phyloP scores from a whole-genome alignment of 2,888 invertebrate genomes.

The Philereme vetulata region DNA sequence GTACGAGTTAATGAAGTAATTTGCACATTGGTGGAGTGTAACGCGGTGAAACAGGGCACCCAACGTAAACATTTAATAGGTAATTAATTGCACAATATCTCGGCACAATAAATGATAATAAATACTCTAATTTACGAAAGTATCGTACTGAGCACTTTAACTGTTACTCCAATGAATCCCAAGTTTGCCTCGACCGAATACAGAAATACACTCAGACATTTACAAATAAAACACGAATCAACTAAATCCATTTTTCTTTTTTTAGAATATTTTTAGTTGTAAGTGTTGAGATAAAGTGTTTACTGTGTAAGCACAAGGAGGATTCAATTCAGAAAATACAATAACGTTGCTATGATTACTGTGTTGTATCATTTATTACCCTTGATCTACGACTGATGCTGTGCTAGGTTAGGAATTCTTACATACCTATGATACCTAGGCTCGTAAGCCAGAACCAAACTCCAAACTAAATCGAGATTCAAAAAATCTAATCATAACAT shows the following conservation, averaged over 20 bases:
- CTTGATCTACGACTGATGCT: neutral
- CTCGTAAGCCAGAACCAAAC: too few species aligned
- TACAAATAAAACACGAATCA: constrained; percentile 58
- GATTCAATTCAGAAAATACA: constrained; percentile 88
- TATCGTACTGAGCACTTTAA: constrained; percentile 69
- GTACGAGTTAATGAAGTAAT: constrained; percentile 61
- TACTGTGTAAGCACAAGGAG: constrained; percentile 88
- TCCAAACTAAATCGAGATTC: too few species aligned
- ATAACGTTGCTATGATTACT: constrained; percentile 87
- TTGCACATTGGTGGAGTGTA: constrained; percentile 73
- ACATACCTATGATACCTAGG: too few species aligned
- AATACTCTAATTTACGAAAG: constrained; percentile 62
- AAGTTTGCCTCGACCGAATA: constrained; percentile 69
- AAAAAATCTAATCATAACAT: too few species aligned
- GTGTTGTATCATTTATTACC: constrained; percentile 62
- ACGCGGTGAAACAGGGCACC: constrained; percentile 73
- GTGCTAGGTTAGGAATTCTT: too few species aligned
- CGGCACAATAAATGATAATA: constrained; percentile 75
- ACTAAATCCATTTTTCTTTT: constrained; percentile 75
- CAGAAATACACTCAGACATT: constrained; percentile 79
- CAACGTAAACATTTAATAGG: constrained; percentile 62
- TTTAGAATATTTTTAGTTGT: constrained; percentile 87
- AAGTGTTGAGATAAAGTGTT: constrained; percentile 88
- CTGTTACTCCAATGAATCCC: constrained; percentile 66
- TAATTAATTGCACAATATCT: constrained; percentile 74